phyloP scores from a whole-genome alignment of 1,140 invertebrate species.

The Chironomus tepperi region DNA sequence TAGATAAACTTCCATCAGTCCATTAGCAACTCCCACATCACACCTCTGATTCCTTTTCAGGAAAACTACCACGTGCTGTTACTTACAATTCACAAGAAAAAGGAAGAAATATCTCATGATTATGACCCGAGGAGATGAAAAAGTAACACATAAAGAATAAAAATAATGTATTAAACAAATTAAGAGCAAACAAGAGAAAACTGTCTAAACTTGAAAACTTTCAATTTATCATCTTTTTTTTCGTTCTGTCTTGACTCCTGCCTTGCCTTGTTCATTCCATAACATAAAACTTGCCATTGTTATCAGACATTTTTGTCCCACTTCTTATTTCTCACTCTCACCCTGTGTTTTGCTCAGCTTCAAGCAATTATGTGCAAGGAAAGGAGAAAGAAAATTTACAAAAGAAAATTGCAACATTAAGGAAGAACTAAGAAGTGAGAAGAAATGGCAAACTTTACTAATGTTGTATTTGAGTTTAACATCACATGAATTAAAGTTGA shows the following conservation, averaged over 20 bases:
- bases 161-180: background rate
- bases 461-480: background rate
- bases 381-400: background rate
- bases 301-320: slow-evolving; percentile 7
- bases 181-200: slow-evolving; percentile 4
- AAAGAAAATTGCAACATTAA: slow-evolving; percentile 14
- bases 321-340: background rate
- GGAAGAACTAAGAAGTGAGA: background rate
- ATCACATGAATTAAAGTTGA: slow-evolving; percentile 20
- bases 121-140: background rate
- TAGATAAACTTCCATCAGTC: too few species aligned
- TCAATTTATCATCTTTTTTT: slow-evolving; percentile 1
- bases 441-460: background rate
- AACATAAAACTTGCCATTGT: background rate
- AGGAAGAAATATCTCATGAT: background rate
- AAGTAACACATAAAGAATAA: background rate
- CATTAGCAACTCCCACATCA: too few species aligned
- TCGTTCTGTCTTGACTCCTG: background rate
- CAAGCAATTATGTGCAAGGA: background rate
- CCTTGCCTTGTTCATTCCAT: background rate
- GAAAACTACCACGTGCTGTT: background rate
- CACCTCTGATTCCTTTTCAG: too few species aligned
- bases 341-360: background rate
- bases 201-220: background rate
- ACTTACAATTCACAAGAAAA: background rate